Conservation (phyloP, 2,888 invertebrate species). For the Phaonia tiefii region DNA sequence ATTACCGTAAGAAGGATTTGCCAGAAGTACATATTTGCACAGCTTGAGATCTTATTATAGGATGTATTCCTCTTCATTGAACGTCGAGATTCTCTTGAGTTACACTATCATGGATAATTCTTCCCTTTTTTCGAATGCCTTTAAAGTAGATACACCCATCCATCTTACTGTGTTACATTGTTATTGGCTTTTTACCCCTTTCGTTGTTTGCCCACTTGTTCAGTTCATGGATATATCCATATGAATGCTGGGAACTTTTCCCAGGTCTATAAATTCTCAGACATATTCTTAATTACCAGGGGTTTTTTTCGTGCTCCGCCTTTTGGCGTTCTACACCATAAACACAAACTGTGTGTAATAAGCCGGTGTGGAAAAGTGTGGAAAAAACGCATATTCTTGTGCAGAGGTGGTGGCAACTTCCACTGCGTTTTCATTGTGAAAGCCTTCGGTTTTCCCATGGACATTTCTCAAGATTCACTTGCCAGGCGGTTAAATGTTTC, state of each 20-base stretch:
- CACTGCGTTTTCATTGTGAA: constrained; percentile 33
- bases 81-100: too few species aligned
- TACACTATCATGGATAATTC: too few species aligned
- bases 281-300: constrained; percentile 32
- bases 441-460: constrained; percentile 57
- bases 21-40: too few species aligned
- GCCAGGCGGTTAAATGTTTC: not conserved
- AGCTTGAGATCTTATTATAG: too few species aligned
- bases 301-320: not conserved
- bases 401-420: not conserved
- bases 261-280: constrained; percentile 31
- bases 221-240: too few species aligned
- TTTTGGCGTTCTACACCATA: constrained; percentile 24
- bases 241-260: constrained; percentile 18
- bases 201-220: too few species aligned
- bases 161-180: too few species aligned
- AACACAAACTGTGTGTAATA: constrained; percentile 30
- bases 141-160: too few species aligned
- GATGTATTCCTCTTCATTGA: too few species aligned
- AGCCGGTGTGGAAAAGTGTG: constrained; percentile 24
- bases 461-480: constrained; percentile 62
- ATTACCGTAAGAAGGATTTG: too few species aligned
- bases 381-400: not conserved
- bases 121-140: too few species aligned
- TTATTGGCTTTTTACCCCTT: too few species aligned